Evolutionary conservation across 2,113 vertebrate species (phyloP), one percentile per base, ranked within the genome.

Genomic region (Hippocampus barbouri): DNA sequence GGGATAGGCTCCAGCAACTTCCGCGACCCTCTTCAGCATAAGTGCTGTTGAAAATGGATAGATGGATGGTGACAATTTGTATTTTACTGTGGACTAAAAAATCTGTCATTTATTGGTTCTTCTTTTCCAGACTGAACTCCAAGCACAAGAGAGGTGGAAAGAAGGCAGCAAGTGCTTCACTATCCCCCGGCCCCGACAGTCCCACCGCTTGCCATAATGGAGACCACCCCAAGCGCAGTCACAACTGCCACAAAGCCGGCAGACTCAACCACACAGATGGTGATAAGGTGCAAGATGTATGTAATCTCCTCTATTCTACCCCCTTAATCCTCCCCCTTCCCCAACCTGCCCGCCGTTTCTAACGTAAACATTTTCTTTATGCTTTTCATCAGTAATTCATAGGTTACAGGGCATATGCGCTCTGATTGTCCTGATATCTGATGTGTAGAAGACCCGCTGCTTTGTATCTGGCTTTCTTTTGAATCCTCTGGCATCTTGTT

Each of bases 201-300:
- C 92, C 93, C 60, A 88, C 93, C 1, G 87, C 94, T 1, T 94
- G 94, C 87, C 94, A 96, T 93, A 98, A 98, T 71, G 96, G 96
- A 72, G 95, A 96, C 88, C 94, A 89, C 86, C 66, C 90, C 84
- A 93, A 93, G 83, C 92, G 92, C 81, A 77, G 91, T 87, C 94
- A 93, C 89, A 97, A 96, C 27, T 95, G 95, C 56, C 23, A 59
- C 89, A 94, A 92, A 87, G 92, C 94, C 73, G 89, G 89, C 83
- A 90, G 92, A 85, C 87, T 88, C 76, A 85, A 87, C 82, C 88
- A 93, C 74, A 47, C 81, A 78, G 85, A 90, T 21, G 89, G 89
- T 71, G 92, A 92, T 76, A 95, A 94, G 89, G 91, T 89, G 80
- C 89, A 92, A 87, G 93, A 98, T 96, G 97, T 99, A 98, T 89